phyloP scores from a whole-genome alignment of 2,113 vertebrate genomes.

The Orthochromis malagaraziensis region DNA sequence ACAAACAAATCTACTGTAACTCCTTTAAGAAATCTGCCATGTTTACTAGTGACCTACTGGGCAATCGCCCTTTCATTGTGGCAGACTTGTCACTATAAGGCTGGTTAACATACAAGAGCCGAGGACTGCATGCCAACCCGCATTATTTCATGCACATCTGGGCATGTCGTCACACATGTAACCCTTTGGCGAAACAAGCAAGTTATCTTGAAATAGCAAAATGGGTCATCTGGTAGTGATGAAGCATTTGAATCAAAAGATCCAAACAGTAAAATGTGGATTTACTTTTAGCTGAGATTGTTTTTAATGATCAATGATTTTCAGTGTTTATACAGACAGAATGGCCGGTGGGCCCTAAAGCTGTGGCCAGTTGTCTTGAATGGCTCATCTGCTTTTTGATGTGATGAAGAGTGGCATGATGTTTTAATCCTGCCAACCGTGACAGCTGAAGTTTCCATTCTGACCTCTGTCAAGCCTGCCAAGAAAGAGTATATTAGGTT shows the following conservation, averaged over 20 bases:
- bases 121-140: background rate
- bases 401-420: conserved; percentile 37
- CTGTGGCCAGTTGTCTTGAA: conserved; percentile 23
- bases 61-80: conserved; percentile 13
- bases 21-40: background rate
- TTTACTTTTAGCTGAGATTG: background rate
- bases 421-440: conserved; percentile 14
- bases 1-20: background rate
- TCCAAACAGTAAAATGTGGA: background rate
- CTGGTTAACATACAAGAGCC: conserved; percentile 4
- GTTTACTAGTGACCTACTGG: conserved; percentile 7
- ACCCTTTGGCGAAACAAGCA: conserved; percentile 2
- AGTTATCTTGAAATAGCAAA: background rate
- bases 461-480: conserved; percentile 7
- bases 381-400: conserved; percentile 26
- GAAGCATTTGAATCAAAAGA: background rate
- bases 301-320: background rate
- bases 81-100: conserved; percentile 32
- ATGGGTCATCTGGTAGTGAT: background rate
- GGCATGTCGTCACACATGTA: background rate
- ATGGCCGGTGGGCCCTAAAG: background rate
- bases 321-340: background rate
- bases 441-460: background rate
- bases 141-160: conserved; percentile 36
- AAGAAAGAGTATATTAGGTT: background rate